Base-by-base conservation (phyloP, 2,888 invertebrate genomes). In the Auanema sp. region DNA sequence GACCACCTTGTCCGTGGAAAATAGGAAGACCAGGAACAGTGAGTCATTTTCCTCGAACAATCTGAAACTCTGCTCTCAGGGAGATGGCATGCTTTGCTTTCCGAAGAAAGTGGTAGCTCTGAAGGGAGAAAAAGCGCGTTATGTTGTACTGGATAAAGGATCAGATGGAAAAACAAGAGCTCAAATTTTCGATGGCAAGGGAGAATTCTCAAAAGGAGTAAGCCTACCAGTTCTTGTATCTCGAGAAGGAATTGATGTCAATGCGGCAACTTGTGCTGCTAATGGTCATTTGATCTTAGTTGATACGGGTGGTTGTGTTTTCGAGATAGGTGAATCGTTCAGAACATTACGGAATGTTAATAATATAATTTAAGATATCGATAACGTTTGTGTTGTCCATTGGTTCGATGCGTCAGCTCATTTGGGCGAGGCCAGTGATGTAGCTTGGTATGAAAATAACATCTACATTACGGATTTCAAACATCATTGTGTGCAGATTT, bases 401-500 rank as follows among this genome's bases (percentile, higher is more conserved):
- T 75, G 70, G 69, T 75, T 72, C 51, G 76, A 77, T 54, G 74
- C 73, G 6, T 69, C 76, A 4, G 58, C 63, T 25, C 75, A 72
- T 11, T 59, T 77, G 18, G 71, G 75, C 14, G 75, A 72, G 53
- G 75, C 79, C n/a, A 73, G 73, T 24, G 80, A 80, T 66, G 71
- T 80, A 11, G 78, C 75, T 12, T 71, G 77, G 67, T 73, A 70
- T 58, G 79, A 80, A 43, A 72, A 72, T 41, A 49, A 65, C 58
- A 72, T 79, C 55, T 80, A 75, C 58, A 74, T 80, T 55, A 76
- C 80, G 24, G 80, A 80, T 53, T 80, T 79, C 66, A 76, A 78
- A 47, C 72, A 77, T 53, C 80, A 80, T 58, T 75, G 76, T 51
- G 75, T 80, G 11, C 77, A 78, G 43, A 76, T 80, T 12, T 80